phyloP scores from a whole-genome alignment of 92 coral and sea anemone species.

The Epizoanthus fatuus region DNA sequence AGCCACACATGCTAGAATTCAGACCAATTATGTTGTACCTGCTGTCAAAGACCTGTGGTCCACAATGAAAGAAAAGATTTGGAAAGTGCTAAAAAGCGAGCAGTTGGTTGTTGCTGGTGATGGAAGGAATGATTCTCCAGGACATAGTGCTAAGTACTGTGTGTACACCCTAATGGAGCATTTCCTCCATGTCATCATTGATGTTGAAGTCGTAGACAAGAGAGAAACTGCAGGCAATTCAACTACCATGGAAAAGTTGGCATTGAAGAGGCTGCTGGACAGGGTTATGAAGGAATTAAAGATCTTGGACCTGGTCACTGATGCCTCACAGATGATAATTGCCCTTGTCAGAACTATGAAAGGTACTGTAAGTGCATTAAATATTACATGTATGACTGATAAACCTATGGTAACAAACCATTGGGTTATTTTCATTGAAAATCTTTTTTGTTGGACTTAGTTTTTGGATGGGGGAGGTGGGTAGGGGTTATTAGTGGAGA shows the following conservation, averaged over 20 bases:
- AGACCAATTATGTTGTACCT: conserved; percentile 11
- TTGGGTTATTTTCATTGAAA: no score
- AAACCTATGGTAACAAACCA: no score
- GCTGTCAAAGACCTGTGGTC: neutral
- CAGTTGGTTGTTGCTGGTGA: conserved; percentile 24
- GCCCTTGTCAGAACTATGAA: conserved; percentile 61
- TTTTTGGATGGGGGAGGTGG: no score
- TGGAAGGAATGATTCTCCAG: conserved; percentile 65
- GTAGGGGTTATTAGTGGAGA: no score
- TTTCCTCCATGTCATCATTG: conserved; percentile 50
- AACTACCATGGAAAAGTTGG: conserved; percentile 63
- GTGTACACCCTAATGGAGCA: conserved; percentile 52
- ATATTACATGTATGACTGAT: no score
- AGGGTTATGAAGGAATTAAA: conserved; percentile 44
- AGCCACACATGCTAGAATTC: conserved; percentile 2
- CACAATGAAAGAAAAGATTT: conserved; percentile 16
- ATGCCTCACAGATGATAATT: conserved; percentile 60
- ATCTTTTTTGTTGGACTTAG: no score
- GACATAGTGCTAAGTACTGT: conserved; percentile 71
- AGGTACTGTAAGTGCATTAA: conserved; percentile 24
- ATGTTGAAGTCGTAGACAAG: conserved; percentile 62
- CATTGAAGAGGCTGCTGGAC: conserved; percentile 59
- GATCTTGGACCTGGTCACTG: conserved; percentile 63
- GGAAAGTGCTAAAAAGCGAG: neutral
- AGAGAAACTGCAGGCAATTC: conserved; percentile 59